Evolutionary conservation across 1,140 invertebrate species (phyloP), one percentile per base, ranked within the genome.

Genomic region (Zeugodacus cucurbitae): DNA sequence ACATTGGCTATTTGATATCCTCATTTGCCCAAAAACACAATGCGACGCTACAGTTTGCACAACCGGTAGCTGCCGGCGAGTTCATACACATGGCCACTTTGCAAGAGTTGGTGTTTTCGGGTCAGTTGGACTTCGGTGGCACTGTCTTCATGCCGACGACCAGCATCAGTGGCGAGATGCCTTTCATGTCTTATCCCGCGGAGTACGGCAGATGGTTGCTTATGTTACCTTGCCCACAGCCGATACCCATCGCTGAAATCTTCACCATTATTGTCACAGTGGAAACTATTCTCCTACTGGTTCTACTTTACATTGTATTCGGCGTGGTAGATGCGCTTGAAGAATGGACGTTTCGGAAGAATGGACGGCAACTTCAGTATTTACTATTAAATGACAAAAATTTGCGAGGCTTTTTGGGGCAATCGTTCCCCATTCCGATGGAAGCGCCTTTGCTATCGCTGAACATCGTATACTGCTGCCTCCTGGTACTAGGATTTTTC

Each of bases 341-440:
- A 11, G 54, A 2, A 57, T 57, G 3, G 11, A 20, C 11, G 11
- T 20, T 57, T 17, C 54, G 2, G 3, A 57, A 17, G 11, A 3
- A 3, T 5, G 11, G 26, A 3, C 64, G 32, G 14, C 10, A 3
- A 8, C 32, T 10, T 70, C 10, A 70, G 26, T 10, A 32, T 92
- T 5, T 89, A 41, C 37, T 92, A 48, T 59, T 92, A 10, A 92
- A 92, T 11, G 91, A 92, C 32, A 90, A 89, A 37, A 89, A 89
- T 17, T 44, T 92, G 26, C 90, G 91, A 0, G 91, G 90, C 0
- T 58, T 92, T 1, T n/a, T 92, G 6, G 91, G 89, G 0, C 91
- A 92, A 10, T 89, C 91, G 0, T 92, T 91, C 85, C 91, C 91
- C 0, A 58, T 89, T 7, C 37, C 7, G 37, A 3, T 88, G 88